phyloP scores from a whole-genome alignment of 2,113 vertebrate genomes.

The Paradisaea rubra region DNA sequence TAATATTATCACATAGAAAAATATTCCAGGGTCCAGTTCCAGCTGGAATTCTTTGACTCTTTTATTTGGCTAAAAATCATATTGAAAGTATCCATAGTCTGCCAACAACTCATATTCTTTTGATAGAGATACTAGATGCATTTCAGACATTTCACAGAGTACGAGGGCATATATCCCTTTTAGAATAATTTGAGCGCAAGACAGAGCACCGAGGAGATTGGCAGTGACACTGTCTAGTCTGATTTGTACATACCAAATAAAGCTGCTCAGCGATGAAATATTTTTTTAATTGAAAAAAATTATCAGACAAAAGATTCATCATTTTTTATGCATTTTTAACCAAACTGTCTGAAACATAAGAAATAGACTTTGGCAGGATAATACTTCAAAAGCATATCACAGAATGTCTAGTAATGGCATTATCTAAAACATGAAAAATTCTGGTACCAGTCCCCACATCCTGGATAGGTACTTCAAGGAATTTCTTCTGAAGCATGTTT shows the following conservation, averaged over 20 bases:
- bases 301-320: neutral
- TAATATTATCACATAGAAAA: neutral
- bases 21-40: neutral
- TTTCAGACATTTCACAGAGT: neutral
- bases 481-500: neutral
- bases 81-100: neutral
- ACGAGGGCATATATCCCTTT: neutral
- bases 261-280: neutral
- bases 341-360: neutral
- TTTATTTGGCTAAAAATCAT: neutral
- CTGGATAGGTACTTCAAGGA: neutral
- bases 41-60: neutral
- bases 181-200: constrained; percentile 13
- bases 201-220: neutral
- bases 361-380: neutral
- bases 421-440: neutral
- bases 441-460: neutral
- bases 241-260: neutral
- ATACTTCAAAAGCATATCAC: neutral
- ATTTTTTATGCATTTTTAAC: constrained; percentile 5
- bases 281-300: constrained; percentile 24
- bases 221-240: neutral
- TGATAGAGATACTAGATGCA: neutral
- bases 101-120: neutral
- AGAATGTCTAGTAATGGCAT: neutral